Base-by-base conservation (phyloP, 2,113 vertebrate genomes). In the Gopherus evgoodei region DNA sequence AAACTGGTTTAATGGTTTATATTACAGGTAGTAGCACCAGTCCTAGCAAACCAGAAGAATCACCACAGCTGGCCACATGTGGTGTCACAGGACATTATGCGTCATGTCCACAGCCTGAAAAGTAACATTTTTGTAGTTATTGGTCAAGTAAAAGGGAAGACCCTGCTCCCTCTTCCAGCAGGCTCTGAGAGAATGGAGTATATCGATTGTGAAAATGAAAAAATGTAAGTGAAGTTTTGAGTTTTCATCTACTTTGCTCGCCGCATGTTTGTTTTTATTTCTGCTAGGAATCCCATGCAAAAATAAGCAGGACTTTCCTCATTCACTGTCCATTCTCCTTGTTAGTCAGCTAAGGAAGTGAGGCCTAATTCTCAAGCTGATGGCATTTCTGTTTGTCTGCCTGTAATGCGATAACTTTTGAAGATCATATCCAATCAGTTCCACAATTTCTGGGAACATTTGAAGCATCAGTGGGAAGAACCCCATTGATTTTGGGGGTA, bases 81-180 rank as follows among this genome's bases (percentile, higher is more conserved):
- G 24, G 97, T 99, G 42, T 98, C 98, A 35, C 98, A 99, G 54
- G 99, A 99, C 84, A 42, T 99, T 52, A 91, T 94, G 56, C 96
- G 6, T 21, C 99, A 99, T 0, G 95, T 98, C 72, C 98, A 98
- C 92, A 96, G 65, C 57, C 98, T 99, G 38, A 98, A 98, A 81
- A 98, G 97, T 44, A 97, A 95, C 22, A 97, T 99, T 86, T 97
- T 98, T 84, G 98, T 97, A 47, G 95, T 99, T 75, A 88, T 98
- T 5, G 99, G 99, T n/a, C 98, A 99, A 94, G 97, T 99, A n/a
- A 97, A 98, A 90, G 99, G 99, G 65, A 99, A 98, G 96, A 99
- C 99, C 1, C 94, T 99, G 88, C 98, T 99, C 91, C 98, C 99
- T 69, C 98, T 99, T 52, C 99, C 99, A 47, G 91, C 94, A 7